A percentile compares a stretch with the other conserved stretches of the same genome.
Evolutionary conservation across 2,888 invertebrate genomes (phyloP).

Genomic region (Caenorhabditis sp.): DNA sequence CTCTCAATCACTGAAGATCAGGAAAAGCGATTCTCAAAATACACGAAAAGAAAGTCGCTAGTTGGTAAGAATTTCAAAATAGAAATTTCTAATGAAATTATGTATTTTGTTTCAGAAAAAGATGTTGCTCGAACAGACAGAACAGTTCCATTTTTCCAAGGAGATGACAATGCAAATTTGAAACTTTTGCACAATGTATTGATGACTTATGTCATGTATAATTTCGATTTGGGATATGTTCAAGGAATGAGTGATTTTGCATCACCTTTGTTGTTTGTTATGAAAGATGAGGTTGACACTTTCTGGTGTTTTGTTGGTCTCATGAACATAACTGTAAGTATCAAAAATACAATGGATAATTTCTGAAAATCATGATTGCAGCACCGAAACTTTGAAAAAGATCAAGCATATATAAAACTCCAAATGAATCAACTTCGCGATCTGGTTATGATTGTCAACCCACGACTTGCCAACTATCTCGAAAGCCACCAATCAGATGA

Average conservation of each 20-base stretch:
- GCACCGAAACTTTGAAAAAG: slow-evolving; percentile 92
- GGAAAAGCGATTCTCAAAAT: slow-evolving; percentile 86
- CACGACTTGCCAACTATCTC: slow-evolving; percentile 85
- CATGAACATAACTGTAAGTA: slow-evolving; percentile 86
- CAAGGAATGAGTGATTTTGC: slow-evolving; percentile 98
- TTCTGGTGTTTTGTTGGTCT: slow-evolving; percentile 99
- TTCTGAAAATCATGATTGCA: slow-evolving; percentile 71
- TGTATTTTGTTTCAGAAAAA: slow-evolving; percentile 78
- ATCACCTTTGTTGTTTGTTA: slow-evolving; percentile 86
- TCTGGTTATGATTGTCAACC: slow-evolving; percentile 83
- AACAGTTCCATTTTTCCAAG: slow-evolving; percentile 87
- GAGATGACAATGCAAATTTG: slow-evolving; percentile 89
- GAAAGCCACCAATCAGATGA: slow-evolving; percentile 87
- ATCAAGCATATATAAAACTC: slow-evolving; percentile 93
- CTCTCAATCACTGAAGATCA: slow-evolving; percentile 85
- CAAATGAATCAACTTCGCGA: slow-evolving; percentile 86
- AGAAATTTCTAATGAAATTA: too few relatives aligned
- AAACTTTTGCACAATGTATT: slow-evolving; percentile 86
- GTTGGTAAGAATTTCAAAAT: slow-evolving; percentile 79
- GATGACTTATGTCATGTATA: slow-evolving; percentile 98
- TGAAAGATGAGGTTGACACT: slow-evolving; percentile 91
- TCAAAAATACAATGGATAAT: background rate
- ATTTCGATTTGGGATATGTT: slow-evolving; percentile 87
- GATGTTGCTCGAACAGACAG: slow-evolving; percentile 96
- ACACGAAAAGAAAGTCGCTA: slow-evolving; percentile 87